Evolutionary conservation across 2,113 vertebrate genomes (phyloP).

Genomic region (Eidolon helvum): DNA sequence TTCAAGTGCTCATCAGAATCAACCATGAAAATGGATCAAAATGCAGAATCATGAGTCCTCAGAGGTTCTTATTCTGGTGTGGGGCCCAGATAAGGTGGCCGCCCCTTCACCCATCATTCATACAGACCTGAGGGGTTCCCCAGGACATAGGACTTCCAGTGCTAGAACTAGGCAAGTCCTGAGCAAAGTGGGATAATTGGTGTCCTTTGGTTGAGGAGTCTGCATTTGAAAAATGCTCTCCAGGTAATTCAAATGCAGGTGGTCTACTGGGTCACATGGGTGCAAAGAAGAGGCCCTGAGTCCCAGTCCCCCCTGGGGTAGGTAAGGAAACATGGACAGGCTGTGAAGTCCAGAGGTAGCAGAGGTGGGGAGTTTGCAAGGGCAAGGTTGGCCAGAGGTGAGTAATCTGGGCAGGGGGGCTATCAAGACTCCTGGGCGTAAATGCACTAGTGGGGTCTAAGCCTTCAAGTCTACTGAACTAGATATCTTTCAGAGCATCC

Average conservation of each 20-base stretch:
- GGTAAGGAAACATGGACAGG: not conserved
- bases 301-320: not conserved
- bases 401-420: no score
- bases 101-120: not conserved
- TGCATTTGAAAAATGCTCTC: not conserved
- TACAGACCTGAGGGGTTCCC: not conserved
- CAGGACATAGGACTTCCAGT: not conserved
- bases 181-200: not conserved
- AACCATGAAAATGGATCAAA: not conserved
- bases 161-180: not conserved
- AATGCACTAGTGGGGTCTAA: not conserved
- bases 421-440: not conserved
- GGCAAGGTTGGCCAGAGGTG: not conserved
- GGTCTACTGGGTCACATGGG: fast-evolving
- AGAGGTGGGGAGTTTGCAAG: not conserved
- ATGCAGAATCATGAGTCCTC: not conserved
- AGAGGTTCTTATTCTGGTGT: not conserved
- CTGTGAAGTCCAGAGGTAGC: not conserved
- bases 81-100: not conserved
- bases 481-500: not conserved
- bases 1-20: not conserved
- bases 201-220: not conserved
- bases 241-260: not conserved
- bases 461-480: not conserved
- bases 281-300: not conserved